Evolutionary conservation across 2,888 invertebrate species (phyloP).

Genomic region (Trachelus iudaicus): DNA sequence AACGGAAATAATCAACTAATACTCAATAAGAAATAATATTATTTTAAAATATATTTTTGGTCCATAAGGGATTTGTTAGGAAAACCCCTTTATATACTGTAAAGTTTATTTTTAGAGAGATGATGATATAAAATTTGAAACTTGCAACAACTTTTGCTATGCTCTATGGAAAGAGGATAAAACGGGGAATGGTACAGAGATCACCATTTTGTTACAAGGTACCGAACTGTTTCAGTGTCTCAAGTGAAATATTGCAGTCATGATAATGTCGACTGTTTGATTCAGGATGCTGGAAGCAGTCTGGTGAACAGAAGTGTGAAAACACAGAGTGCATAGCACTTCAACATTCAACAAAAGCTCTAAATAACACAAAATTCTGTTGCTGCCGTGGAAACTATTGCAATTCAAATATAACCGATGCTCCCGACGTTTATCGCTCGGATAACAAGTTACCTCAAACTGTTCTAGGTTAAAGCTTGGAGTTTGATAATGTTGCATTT

Average conservation of each 20-base stretch:
- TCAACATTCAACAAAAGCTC: constrained; percentile 69
- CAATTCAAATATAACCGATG: constrained; percentile 74
- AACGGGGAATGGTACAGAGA: constrained; percentile 70
- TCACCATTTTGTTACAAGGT: constrained; percentile 78
- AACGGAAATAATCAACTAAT: too few species aligned
- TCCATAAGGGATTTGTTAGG: not conserved
- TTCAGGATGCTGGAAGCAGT: constrained; percentile 67
- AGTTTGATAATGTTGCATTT: not conserved
- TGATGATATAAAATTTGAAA: constrained; percentile 46
- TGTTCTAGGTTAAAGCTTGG: constrained; percentile 39
- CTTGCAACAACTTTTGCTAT: constrained; percentile 73
- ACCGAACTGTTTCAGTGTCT: constrained; percentile 29
- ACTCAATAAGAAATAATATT: not conserved
- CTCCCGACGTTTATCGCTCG: constrained; percentile 31
- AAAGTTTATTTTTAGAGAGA: constrained; percentile 38
- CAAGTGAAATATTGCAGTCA: constrained; percentile 1
- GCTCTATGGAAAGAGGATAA: constrained; percentile 76
- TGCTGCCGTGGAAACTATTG: constrained; percentile 85
- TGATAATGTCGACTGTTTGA: constrained; percentile 11
- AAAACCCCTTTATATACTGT: not conserved
- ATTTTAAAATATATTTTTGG: constrained; percentile 10
- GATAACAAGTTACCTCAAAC: constrained; percentile 44
- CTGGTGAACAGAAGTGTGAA: constrained; percentile 64
- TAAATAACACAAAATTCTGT: constrained; percentile 79
- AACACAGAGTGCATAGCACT: constrained; percentile 70